A percentile compares a stretch with the other conserved stretches of the same genome.
These are phyloP conservation scores for Nasua narica DNA, from an alignment of 2,797 vertebrate species.

Conservation along the genomic window DNA sequence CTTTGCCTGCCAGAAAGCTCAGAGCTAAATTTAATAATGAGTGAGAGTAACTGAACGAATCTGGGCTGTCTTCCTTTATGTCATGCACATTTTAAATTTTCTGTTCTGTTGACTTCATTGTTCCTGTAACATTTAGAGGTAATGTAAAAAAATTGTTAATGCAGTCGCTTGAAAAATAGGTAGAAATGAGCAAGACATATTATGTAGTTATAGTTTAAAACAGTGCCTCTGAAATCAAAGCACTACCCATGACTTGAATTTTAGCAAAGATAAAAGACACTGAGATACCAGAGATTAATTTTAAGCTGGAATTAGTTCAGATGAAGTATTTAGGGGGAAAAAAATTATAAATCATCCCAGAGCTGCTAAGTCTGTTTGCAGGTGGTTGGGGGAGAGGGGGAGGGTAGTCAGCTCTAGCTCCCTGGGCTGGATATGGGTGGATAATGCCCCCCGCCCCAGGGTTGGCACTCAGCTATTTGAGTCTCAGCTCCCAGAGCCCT, in stretches of 20 bases:
- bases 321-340: neutral
- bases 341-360: neutral
- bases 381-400: too few species aligned
- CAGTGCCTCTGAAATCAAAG: neutral
- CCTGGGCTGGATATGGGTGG: too few species aligned
- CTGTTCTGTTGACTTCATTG: neutral
- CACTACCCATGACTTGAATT: neutral
- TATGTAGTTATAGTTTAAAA: neutral
- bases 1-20: neutral
- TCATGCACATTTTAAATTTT: neutral
- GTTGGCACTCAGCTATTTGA: neutral
- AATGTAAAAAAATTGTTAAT: neutral
- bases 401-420: neutral
- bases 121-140: neutral
- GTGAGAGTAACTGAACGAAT: neutral
- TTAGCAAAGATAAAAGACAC: neutral
- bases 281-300: neutral
- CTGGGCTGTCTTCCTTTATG: neutral
- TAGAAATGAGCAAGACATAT: neutral
- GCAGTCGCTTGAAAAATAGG: neutral
- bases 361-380: neutral
- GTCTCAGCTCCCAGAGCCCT: neutral
- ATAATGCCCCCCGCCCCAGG: too few species aligned
- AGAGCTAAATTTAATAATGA: neutral
- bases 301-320: neutral